Base-by-base conservation (phyloP, 2,888 invertebrate genomes). In the Micoletzkya japonica region DNA sequence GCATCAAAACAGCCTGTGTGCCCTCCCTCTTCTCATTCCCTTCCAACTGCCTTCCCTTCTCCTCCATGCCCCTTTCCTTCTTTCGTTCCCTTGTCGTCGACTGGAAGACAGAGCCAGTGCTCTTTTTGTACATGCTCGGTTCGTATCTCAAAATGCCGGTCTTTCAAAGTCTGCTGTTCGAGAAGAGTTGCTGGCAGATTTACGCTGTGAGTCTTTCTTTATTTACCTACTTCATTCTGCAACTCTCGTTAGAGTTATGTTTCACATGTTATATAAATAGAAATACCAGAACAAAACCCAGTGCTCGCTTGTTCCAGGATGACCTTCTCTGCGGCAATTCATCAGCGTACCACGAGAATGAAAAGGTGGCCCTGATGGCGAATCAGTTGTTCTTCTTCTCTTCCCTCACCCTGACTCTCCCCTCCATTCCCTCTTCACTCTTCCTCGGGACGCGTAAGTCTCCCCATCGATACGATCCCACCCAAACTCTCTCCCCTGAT, bases 131-230 rank as follows among this genome's bases (percentile, higher is more conserved):
- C 14, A 68, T 68, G 68, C 34, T 54, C 4, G 64, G 44, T 30
- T 68, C 68, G 17, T 68, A 44, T 28, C 37, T 68, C 30, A 68
- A 68, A 36, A 58, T 68, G 57, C 68, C 68, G 26, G 68, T 68
- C 32, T 68, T 68, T 58, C 68, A 68, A 20, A 68, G 58, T 49
- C 49, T 68, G 10, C 58, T 68, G 2, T 68, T 68, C 34, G 68
- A 68, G 58, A 68, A 68, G 58, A 68, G 68, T 32, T 68, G 68
- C 58, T 68, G 58, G 57, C 44, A 68, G 24, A 26, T 68, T 24
- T 68, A 68, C 24, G 30, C 57, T 39, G 68, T 66, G 1, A 54
- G 30, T 49, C 1, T 44, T 2, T 20, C 26, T 10, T 28, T 50
- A 52, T 4, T 14, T 61, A 7, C n/a, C 6, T 17, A 36, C 6